Evolutionary conservation across 2,797 vertebrate species (phyloP).

Genomic region (Semotilus atromaculatus): DNA sequence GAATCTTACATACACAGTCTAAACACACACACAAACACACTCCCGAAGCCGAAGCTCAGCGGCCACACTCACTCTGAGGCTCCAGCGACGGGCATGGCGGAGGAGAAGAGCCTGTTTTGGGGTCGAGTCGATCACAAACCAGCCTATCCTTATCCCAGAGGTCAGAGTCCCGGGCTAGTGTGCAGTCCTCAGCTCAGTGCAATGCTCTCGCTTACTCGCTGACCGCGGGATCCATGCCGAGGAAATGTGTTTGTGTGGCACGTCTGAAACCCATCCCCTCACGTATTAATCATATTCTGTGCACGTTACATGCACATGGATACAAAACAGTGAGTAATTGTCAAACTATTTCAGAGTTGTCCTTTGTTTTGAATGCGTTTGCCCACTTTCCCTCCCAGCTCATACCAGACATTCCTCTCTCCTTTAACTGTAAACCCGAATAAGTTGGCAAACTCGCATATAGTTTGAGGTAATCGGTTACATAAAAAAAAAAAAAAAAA

Average conservation of each 20-base stretch:
- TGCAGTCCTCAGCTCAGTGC: constrained; percentile 5
- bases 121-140: not conserved
- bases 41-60: not conserved
- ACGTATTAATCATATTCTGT: not conserved
- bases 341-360: not conserved
- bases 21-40: not conserved
- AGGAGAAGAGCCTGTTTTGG: not conserved
- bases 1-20: not conserved
- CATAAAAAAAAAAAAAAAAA: no score
- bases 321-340: not conserved
- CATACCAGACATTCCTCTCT: constrained; percentile 17
- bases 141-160: not conserved
- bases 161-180: not conserved
- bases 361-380: not conserved
- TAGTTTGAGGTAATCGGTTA: no score
- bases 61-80: constrained; percentile 49
- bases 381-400: not conserved
- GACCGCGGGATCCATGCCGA: constrained; percentile 14
- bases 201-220: not conserved
- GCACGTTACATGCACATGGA: not conserved
- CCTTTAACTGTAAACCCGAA: no score
- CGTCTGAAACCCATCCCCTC: constrained; percentile 8
- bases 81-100: constrained; percentile 49
- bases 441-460: no score
- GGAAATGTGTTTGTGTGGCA: constrained; percentile 10